Conservation (phyloP, 2,797 vertebrate genomes). For the Gadopsis marmoratus region DNA sequence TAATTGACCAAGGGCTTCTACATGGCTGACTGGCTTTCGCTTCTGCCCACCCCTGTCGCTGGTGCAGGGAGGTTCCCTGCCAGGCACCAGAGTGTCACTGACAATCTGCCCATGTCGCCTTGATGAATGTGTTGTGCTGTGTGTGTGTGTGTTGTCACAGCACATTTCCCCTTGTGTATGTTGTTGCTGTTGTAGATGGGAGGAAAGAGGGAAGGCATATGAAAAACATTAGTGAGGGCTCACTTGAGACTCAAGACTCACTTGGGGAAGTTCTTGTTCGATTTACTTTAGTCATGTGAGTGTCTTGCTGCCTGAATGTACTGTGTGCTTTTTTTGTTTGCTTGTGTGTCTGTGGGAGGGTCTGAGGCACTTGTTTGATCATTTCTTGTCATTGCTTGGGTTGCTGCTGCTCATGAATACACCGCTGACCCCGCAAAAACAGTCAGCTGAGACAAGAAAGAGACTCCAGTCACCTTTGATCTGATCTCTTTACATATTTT, state of each 20-base stretch:
- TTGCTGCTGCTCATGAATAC: conserved; percentile 63
- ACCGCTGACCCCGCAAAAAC: conserved; percentile 56
- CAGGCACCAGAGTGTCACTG: conserved; percentile 77
- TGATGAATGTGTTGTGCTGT: conserved; percentile 73
- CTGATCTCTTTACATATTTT: conserved; percentile 73
- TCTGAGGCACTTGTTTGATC: conserved; percentile 64
- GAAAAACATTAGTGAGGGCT: conserved; percentile 62
- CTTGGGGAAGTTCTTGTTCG: conserved; percentile 44
- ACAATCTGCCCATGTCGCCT: conserved; percentile 79
- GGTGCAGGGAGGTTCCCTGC: conserved; percentile 76
- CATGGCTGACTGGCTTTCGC: conserved; percentile 74
- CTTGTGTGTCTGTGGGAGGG: conserved; percentile 1
- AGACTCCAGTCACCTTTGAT: conserved; percentile 74
- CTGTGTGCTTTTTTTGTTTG: not conserved
- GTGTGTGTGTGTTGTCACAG: conserved; percentile 47
- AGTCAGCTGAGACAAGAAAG: conserved; percentile 65
- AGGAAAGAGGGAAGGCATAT: conserved; percentile 52
- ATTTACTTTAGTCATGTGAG: conserved; percentile 21
- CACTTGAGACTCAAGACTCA: conserved; percentile 46
- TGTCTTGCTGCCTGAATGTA: conserved; percentile 6
- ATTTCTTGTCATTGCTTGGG: conserved; percentile 27
- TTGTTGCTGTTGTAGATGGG: conserved; percentile 52
- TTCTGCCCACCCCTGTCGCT: conserved; percentile 70
- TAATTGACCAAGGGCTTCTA: conserved; percentile 76
- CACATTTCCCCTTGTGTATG: conserved; percentile 58